Conservation (phyloP, 2,888 invertebrate genomes). For the Caenorhabditis parvicauda region DNA sequence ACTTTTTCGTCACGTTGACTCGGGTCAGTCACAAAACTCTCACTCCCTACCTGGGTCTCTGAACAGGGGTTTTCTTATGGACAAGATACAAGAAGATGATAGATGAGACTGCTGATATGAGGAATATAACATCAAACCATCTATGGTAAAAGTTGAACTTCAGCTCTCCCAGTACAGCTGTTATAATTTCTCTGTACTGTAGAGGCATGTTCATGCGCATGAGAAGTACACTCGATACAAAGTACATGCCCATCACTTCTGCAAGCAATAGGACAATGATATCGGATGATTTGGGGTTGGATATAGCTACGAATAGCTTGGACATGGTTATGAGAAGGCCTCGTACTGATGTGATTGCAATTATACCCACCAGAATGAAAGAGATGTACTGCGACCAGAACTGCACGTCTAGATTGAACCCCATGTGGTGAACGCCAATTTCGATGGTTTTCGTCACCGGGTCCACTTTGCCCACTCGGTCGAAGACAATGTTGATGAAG, state of each 20-base stretch:
- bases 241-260: conserved; percentile 99
- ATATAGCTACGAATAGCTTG: conserved; percentile 99
- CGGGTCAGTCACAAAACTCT: too few species aligned
- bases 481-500: conserved; percentile 85
- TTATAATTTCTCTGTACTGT: conserved; percentile 73
- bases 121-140: conserved; percentile 99
- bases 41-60: too few species aligned
- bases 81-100: conserved; percentile 92
- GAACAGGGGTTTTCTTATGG: too few species aligned
- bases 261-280: conserved; percentile 92
- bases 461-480: conserved; percentile 95
- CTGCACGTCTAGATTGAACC: conserved; percentile 82
- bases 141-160: conserved; percentile 99
- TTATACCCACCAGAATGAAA: conserved; percentile 92
- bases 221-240: conserved; percentile 90
- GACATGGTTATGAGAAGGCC: conserved; percentile 92
- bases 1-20: too few species aligned
- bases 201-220: conserved; percentile 99
- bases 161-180: conserved; percentile 88
- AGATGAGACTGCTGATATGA: conserved; percentile 88
- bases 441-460: conserved; percentile 94
- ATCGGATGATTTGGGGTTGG: conserved; percentile 96
- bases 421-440: conserved; percentile 93
- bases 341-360: conserved; percentile 93
- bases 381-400: conserved; percentile 99